These are phyloP conservation scores for Mesaphorura yosii DNA, from an alignment of 1,140 invertebrate species.

Conservation along the genomic window DNA sequence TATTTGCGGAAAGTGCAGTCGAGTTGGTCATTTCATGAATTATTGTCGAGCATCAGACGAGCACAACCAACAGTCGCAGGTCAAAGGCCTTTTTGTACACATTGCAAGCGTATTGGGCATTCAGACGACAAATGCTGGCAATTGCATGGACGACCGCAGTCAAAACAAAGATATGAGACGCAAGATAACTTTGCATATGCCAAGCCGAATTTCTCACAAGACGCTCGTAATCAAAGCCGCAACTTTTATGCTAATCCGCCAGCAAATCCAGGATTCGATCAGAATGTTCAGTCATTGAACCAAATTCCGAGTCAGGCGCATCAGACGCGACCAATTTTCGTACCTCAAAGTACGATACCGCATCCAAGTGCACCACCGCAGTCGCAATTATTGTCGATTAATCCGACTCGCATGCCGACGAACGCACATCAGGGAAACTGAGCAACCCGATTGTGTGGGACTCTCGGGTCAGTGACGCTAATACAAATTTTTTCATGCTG, in stretches of 20 bases:
- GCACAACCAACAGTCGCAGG: too few relatives aligned
- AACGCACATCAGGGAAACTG: not conserved
- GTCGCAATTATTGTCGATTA: not conserved
- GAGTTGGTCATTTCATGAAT: not conserved
- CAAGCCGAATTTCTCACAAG: too few relatives aligned
- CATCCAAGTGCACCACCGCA: not conserved
- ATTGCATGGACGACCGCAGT: too few relatives aligned
- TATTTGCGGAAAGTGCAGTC: not conserved
- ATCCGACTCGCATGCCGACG: not conserved
- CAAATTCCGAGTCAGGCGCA: not conserved
- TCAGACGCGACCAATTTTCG: not conserved
- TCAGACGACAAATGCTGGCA: too few relatives aligned
- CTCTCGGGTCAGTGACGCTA: not conserved
- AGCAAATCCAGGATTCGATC: not conserved
- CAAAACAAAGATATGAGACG: too few relatives aligned
- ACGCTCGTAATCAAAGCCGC: too few relatives aligned
- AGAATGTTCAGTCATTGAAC: not conserved
- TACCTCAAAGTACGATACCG: not conserved
- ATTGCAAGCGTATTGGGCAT: too few relatives aligned
- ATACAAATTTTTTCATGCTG: not conserved
- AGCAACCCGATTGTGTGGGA: not conserved
- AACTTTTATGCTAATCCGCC: too few relatives aligned
- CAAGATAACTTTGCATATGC: too few relatives aligned
- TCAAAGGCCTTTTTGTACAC: too few relatives aligned
- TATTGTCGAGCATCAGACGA: not conserved